Evolutionary conservation across 2,113 vertebrate genomes (phyloP), one percentile per base, ranked within the genome.

Genomic region (Suricata suricatta): DNA sequence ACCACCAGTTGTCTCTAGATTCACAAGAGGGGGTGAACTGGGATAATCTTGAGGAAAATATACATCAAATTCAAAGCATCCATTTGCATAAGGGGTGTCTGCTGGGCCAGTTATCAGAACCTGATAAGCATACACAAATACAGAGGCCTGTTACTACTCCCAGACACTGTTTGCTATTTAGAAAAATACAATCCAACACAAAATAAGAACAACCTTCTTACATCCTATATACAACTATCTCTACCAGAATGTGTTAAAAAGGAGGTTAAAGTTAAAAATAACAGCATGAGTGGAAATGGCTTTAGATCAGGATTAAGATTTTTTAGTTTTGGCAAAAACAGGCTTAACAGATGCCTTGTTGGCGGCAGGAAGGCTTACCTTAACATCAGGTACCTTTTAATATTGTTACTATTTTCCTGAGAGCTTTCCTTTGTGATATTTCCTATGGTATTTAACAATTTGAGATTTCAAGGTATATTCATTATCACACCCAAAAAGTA

Each of bases 41-140:
- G 99, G 99, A 97, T 99, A 99, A 98, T 99, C 99, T 99, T 99
- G 99, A 90, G 99, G 99, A 97, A 99, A 99, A 98, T 99, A 99
- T 0, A 99, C 99, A 90, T 99, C 99, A 95, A 99, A 99, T 97
- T 99, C 99, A 96, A 99, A 99, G 98, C 99, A 99, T 35, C 99
- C 99, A 71, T 99, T 99, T 97, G 99, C 99, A 0, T 99, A 99
- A 0, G 99, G 99, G 12, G 99, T 99, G 98, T 99, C 99, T 8
- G 99, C 99, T 60, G 99, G 99, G 38, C 99, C 99, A 17, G 99
- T 99, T 98, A 99, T 99, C 57, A 99, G 99, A 98, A 99, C 99
- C 99, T 99, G 85, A 27, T 66, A 86, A n/a, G 76, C 15, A 96
- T 68, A 96, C 27, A 96, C 4, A 64, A 96, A 94, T 27, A 88